Percentiles rank a stretch among this genome's conserved stretches.
These are phyloP conservation scores for Lithophane socia DNA, from an alignment of 2,888 invertebrate species.

Conservation along the genomic window DNA sequence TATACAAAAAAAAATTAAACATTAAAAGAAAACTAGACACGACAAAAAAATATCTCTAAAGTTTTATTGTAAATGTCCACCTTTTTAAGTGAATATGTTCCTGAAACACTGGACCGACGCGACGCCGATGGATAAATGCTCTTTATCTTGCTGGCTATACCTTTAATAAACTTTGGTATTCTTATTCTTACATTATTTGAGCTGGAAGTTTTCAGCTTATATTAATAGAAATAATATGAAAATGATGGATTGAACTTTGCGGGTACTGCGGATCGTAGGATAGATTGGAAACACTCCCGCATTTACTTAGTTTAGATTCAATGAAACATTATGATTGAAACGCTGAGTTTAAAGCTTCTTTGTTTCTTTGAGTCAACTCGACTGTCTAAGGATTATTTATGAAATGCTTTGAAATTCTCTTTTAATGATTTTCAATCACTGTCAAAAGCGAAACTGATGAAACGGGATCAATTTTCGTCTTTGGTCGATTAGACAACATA, in stretches of 20 bases:
- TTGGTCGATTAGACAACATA: constrained; percentile 30
- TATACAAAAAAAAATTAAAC: too few species aligned
- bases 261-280: constrained; percentile 4
- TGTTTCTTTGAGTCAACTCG: constrained; percentile 56
- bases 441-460: constrained; percentile 54
- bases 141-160: constrained; percentile 15
- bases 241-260: constrained; percentile 51
- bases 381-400: constrained; percentile 57
- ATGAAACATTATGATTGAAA: constrained; percentile 64
- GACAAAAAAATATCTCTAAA: too few species aligned
- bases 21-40: too few species aligned
- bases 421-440: constrained; percentile 64
- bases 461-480: constrained; percentile 50
- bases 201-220: constrained; percentile 44
- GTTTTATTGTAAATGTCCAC: constrained; percentile 43
- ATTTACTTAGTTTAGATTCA: constrained; percentile 43
- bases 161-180: constrained; percentile 13
- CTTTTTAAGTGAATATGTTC: constrained; percentile 15
- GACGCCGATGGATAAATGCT: constrained; percentile 8
- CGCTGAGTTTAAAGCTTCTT: constrained; percentile 56
- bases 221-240: constrained; percentile 52
- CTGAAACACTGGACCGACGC: constrained; percentile 12
- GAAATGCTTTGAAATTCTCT: constrained; percentile 60
- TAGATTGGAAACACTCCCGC: constrained; percentile 44
- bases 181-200: constrained; percentile 26